A percentile compares a stretch with the other conserved stretches of the same genome.
Conservation (phyloP, 1,140 invertebrate species). For the Hypsibius dujardini region DNA sequence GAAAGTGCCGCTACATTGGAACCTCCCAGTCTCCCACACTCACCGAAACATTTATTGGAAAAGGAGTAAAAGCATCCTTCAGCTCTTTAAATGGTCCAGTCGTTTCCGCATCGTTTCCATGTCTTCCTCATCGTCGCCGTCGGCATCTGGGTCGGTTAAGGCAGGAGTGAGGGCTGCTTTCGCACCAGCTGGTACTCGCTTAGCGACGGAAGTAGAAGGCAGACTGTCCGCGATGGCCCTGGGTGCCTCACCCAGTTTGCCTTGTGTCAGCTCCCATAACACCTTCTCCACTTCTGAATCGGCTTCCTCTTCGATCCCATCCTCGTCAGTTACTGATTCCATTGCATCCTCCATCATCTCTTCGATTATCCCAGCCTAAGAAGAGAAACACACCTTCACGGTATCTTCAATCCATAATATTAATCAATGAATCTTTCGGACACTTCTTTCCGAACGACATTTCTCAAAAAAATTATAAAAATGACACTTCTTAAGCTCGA, state of each 20-base stretch:
- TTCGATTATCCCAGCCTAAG: slow-evolving; percentile 82
- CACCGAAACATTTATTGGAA: too few species aligned
- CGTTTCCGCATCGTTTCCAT: slow-evolving; percentile 66
- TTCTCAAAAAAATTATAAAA: too few species aligned
- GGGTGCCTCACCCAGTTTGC: slow-evolving; percentile 65
- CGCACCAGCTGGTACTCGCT: slow-evolving; percentile 23
- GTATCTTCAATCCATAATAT: too few species aligned
- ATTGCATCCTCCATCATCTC: slow-evolving; percentile 98
- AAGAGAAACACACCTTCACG: neutral
- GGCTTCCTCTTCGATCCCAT: slow-evolving; percentile 77
- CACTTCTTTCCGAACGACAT: too few species aligned
- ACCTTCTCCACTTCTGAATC: slow-evolving; percentile 85
- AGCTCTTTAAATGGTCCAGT: slow-evolving; percentile 61
- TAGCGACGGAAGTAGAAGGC: slow-evolving; percentile 30
- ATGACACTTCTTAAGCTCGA: too few species aligned
- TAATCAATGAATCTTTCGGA: too few species aligned
- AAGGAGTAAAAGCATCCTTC: neutral
- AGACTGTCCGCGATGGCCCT: slow-evolving; percentile 38
- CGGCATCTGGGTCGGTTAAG: slow-evolving; percentile 43
- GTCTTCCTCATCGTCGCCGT: slow-evolving; percentile 51
- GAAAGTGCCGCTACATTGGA: too few species aligned
- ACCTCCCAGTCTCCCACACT: too few species aligned
- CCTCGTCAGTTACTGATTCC: slow-evolving; percentile 49
- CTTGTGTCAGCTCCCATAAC: slow-evolving; percentile 84
- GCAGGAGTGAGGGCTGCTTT: slow-evolving; percentile 34